phyloP scores from a whole-genome alignment of 2,113 vertebrate species.

The Bos javanicus region DNA sequence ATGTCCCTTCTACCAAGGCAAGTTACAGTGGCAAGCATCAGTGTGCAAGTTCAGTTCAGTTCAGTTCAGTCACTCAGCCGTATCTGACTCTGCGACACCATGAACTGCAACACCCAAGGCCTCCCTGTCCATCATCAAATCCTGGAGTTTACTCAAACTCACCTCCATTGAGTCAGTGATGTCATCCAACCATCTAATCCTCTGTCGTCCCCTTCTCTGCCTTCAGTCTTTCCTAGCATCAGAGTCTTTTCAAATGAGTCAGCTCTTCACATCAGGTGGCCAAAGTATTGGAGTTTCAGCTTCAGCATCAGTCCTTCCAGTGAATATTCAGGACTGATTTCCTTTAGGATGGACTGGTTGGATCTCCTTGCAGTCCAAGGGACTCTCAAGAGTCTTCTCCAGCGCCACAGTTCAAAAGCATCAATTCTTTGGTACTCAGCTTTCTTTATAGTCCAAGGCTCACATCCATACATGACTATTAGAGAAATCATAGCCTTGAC shows the following conservation, averaged over 20 bases:
- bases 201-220: neutral
- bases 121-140: neutral
- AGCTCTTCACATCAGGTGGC: neutral
- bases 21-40: neutral
- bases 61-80: neutral
- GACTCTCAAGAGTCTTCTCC: neutral
- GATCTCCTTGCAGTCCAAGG: neutral
- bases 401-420: neutral
- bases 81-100: neutral
- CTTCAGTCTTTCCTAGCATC: neutral
- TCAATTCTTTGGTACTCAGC: neutral
- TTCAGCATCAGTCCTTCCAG: neutral
- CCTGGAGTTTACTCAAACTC: neutral
- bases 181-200: neutral
- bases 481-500: neutral
- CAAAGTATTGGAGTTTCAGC: neutral
- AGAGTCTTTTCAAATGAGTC: neutral
- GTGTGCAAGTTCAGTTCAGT: neutral
- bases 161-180: neutral
- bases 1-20: neutral
- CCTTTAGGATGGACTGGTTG: neutral
- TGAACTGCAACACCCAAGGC: neutral
- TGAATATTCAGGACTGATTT: neutral
- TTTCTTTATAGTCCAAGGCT: neutral
- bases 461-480: neutral